Percentiles rank a stretch among this genome's conserved stretches.
phyloP scores from a whole-genome alignment of 1,140 invertebrate genomes.

The Penaeus indicus region DNA sequence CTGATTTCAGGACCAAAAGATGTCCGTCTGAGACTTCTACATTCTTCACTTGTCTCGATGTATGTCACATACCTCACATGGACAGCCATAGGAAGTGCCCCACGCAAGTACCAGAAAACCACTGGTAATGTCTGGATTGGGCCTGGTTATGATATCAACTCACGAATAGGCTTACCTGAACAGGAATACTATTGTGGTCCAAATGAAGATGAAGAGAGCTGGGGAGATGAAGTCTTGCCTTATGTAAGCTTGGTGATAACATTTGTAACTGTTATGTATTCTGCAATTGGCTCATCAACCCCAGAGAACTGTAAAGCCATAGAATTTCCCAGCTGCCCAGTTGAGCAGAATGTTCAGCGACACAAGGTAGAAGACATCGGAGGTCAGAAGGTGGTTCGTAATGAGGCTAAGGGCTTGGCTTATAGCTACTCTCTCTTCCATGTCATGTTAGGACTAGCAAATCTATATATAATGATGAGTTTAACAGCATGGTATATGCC shows the following conservation, averaged over 20 bases:
- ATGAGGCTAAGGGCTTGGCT: conserved; percentile 91
- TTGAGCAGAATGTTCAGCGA: conserved; percentile 42
- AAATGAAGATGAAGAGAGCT: conserved; percentile 44
- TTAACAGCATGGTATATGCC: conserved; percentile 99
- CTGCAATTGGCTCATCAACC: conserved; percentile 50
- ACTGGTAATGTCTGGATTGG: conserved; percentile 39
- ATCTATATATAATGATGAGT: conserved; percentile 99
- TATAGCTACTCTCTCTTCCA: conserved; percentile 99
- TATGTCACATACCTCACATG: conserved; percentile 98
- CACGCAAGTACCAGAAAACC: conserved; percentile 47
- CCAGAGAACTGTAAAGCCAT: conserved; percentile 62
- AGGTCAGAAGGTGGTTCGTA: conserved; percentile 87
- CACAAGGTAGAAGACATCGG: conserved; percentile 62
- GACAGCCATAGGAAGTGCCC: conserved; percentile 82
- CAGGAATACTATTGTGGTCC: conserved; percentile 61
- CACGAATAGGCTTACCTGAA: conserved; percentile 28
- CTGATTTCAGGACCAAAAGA: conserved; percentile 48
- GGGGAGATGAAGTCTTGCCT: conserved; percentile 52
- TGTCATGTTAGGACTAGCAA: conserved; percentile 94
- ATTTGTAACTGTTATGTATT: conserved; percentile 58
- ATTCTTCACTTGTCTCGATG: conserved; percentile 91
- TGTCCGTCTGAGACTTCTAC: conserved; percentile 76
- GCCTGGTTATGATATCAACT: conserved; percentile 31
- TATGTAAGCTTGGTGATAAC: conserved; percentile 62
- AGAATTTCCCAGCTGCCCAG: conserved; percentile 60